phyloP scores from a whole-genome alignment of 92 coral and sea anemone genomes.

The Heteractis magnifica region DNA sequence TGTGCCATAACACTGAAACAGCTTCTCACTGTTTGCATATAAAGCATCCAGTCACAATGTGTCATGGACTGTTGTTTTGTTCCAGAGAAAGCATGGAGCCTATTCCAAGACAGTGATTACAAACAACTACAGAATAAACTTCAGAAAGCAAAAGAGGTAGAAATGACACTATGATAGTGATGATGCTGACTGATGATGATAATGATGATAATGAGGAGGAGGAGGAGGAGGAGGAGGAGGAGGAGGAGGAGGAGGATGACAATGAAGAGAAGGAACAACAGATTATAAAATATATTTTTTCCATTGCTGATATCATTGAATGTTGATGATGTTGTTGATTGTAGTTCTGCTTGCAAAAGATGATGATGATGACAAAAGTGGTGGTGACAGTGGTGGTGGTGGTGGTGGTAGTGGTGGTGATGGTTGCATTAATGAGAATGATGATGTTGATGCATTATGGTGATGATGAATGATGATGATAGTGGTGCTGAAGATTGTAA shows the following conservation, averaged over 20 bases:
- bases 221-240: too few relatives aligned
- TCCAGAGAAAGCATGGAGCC: conserved; percentile 38
- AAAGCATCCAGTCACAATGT: background rate
- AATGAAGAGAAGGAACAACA: background rate
- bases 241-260: background rate
- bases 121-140: conserved; percentile 63
- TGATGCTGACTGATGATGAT: background rate
- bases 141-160: conserved; percentile 74
- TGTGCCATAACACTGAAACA: too few relatives aligned
- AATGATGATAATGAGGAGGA: too few relatives aligned
- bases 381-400: background rate
- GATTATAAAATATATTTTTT: too few relatives aligned
- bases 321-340: background rate
- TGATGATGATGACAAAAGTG: background rate
- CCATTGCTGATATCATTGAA: too few relatives aligned
- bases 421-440: background rate
- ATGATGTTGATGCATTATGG: background rate
- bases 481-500: too few relatives aligned
- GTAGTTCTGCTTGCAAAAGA: background rate
- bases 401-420: background rate
- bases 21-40: too few relatives aligned
- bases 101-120: conserved; percentile 66
- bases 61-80: background rate
- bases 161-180: too few relatives aligned
- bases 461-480: too few relatives aligned